phyloP scores from a whole-genome alignment of 2,888 invertebrate species.

The Patella depressa region DNA sequence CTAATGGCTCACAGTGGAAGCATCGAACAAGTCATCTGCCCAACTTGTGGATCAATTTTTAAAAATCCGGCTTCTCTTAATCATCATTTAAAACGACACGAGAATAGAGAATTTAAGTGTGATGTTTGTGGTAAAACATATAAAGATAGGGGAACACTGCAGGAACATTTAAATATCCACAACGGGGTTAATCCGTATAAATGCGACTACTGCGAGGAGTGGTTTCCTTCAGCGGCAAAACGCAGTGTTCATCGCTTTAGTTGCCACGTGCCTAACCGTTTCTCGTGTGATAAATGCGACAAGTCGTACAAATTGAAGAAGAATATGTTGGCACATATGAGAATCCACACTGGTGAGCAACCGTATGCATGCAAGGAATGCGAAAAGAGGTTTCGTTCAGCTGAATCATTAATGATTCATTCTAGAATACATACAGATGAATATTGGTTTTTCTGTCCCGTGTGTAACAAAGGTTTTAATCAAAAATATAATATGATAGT shows the following conservation, averaged over 20 bases:
- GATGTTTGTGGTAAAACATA: not conserved
- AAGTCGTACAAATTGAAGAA: not conserved
- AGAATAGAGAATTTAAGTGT: not conserved
- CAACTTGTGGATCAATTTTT: not conserved
- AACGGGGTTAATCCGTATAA: too few species aligned
- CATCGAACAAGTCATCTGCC: too few species aligned
- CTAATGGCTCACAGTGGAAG: too few species aligned
- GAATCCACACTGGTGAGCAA: not conserved
- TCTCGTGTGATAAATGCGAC: not conserved
- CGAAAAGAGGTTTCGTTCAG: not conserved
- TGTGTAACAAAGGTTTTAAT: not conserved
- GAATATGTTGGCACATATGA: not conserved
- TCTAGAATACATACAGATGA: not conserved
- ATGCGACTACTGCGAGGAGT: too few species aligned
- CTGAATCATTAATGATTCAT: not conserved
- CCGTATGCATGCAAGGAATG: not conserved
- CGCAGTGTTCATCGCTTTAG: not conserved
- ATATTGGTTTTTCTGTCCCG: not conserved
- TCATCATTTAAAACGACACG: not conserved
- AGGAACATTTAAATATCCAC: not conserved
- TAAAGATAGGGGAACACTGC: not conserved
- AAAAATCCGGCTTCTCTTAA: not conserved
- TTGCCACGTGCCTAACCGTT: not conserved
- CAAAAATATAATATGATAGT: not conserved
- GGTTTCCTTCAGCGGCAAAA: not conserved